Base-by-base conservation (phyloP, 2,797 vertebrate species). In the Pseudotriccus pelzelni region DNA sequence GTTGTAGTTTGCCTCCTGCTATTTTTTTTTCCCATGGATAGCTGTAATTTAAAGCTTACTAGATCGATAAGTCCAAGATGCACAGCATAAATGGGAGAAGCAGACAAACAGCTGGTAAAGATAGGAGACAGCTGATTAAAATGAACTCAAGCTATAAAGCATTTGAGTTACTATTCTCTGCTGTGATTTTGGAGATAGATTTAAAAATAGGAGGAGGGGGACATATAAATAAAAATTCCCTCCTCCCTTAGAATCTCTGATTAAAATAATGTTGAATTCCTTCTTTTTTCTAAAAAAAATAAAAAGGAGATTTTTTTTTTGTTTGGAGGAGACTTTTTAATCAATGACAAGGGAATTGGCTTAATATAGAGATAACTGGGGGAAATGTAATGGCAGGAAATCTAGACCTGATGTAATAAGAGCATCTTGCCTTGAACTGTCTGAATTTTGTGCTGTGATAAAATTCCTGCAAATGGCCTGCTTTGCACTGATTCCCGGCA, bases 11-110 rank as follows among this genome's bases (percentile, higher is more conserved):
- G 37, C 10, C n/a, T 91, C 37, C 43, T 75, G 41, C 41, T 46
- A 22, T 24, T 60, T 18, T 8, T 17, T 32, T 9, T 10, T 2
- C 0, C 0, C 20, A 30, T 81, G 94, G 84, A 86, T 88, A 91
- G 44, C 89, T 95, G 92, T 95, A 94, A 93, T 96, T 92, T 97
- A 91, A 95, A 76, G 91, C 91, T 92, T 84, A 75, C 58, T 30
- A 78, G 73, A 96, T 95, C 44, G 1, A 89, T 93, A 94, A 84
- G 82, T 27, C 84, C 62, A 86, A 84, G 82, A 85, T 91, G 76
- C 73, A 87, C 49, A 34, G 58, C 53, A 13, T 55, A 89, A 96
- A 87, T 75, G 76, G 81, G 75, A 89, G 69, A 72, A 89, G 89
- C 53, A 58, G 94, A 84, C 58, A 93, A 95, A 84, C 62, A 91